Percentiles rank a stretch among this genome's conserved stretches.
Conservation (phyloP, 2,113 vertebrate species). For the Ivindomyrus marchei region DNA sequence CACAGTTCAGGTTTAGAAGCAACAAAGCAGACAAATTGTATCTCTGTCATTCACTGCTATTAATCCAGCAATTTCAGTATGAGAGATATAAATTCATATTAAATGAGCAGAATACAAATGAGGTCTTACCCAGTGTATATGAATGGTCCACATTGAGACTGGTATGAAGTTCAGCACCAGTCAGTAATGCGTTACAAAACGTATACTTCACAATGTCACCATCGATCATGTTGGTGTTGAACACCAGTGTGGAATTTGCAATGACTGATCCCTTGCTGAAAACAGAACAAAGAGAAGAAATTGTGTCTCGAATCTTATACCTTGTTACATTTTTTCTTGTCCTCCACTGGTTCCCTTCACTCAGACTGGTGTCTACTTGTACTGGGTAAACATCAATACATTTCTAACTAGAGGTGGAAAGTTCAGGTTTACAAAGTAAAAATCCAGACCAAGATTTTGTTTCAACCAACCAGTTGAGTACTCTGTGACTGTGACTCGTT, state of each 20-base stretch:
- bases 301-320: neutral
- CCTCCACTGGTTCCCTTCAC: neutral
- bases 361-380: neutral
- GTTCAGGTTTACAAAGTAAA: too few species aligned
- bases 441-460: too few species aligned
- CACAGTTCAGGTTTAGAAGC: neutral
- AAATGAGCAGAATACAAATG: neutral
- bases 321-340: neutral
- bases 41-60: neutral
- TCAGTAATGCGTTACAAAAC: rapidly evolving
- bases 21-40: neutral
- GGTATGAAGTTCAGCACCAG: neutral
- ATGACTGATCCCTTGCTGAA: constrained; percentile 42
- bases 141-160: constrained; percentile 24
- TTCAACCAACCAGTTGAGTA: too few species aligned
- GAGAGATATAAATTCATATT: neutral
- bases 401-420: neutral
- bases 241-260: constrained; percentile 31
- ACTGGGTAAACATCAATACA: neutral
- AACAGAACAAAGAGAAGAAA: neutral
- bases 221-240: neutral
- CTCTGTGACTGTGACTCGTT: too few species aligned
- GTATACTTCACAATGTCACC: rapidly evolving
- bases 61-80: neutral
- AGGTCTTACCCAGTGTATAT: constrained; percentile 32